A percentile compares a stretch with the other conserved stretches of the same genome.
Evolutionary conservation across 2,113 vertebrate genomes (phyloP).

Genomic region (Engraulis encrasicolus): DNA sequence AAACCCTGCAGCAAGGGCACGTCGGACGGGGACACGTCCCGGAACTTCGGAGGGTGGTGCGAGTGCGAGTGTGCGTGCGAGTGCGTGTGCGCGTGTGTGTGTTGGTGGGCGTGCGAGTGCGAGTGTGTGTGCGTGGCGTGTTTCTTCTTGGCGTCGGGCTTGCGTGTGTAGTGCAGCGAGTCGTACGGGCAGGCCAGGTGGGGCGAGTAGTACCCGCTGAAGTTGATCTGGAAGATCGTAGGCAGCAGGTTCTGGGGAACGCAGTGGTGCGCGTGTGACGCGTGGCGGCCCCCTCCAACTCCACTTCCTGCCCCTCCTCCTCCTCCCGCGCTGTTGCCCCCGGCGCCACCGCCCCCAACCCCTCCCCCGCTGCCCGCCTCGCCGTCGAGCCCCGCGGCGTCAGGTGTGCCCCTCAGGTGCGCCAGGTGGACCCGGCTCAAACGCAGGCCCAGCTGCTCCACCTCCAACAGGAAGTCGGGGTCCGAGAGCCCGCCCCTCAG

Average conservation of each 20-base stretch:
- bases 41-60: conserved; percentile 88
- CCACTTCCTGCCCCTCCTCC: no score
- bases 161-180: conserved; percentile 87
- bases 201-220: conserved; percentile 94
- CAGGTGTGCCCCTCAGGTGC: conserved; percentile 70
- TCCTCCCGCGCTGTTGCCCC: conserved; percentile 14
- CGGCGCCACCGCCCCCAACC: conserved; percentile 64
- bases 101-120: no score
- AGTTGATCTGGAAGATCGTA: conserved; percentile 89
- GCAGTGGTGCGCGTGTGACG: conserved; percentile 83
- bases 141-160: conserved; percentile 88
- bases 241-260: conserved; percentile 86
- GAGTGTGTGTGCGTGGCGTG: no score
- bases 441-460: conserved; percentile 88
- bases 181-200: conserved; percentile 82
- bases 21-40: conserved; percentile 83
- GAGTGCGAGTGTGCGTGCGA: no score
- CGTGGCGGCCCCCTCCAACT: conserved; percentile 59
- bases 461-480: conserved; percentile 88
- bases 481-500: conserved; percentile 84
- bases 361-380: conserved; percentile 54
- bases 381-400: conserved; percentile 58
- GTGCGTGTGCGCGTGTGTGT: no score
- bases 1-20: conserved; percentile 88
- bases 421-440: conserved; percentile 90